Base-by-base conservation (phyloP, 2,797 vertebrate species). In the Clarias fuscus region DNA sequence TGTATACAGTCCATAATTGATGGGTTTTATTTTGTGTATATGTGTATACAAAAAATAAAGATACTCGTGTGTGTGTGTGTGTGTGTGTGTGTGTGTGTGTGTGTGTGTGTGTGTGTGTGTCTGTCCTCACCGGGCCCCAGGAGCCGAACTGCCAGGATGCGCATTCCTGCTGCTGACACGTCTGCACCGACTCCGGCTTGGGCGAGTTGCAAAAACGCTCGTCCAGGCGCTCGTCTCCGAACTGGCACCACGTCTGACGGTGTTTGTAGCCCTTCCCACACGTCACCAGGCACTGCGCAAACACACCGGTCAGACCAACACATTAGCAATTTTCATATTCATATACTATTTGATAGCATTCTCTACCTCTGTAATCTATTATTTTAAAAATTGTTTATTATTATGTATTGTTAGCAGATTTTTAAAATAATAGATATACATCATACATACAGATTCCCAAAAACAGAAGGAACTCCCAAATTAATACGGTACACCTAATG, bases 141-240 rank as follows among this genome's bases (percentile, higher is more conserved):
- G 96, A 96, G 88, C 98, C 98, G 33, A 98, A 96, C 95, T 99
- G 98, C 98, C 98, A 99, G 43, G 97, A 96, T 2, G 98, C 98
- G 91, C 98, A 99, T 89, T 99, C 98, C 90, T 97, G 98, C 89
- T 98, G 98, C 91, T 98, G 97, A 92, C 98, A 99, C 0, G 90
- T 90, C 93, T 98, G 97, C 88, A 96, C 96, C 0, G 97, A 97
- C 84, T 96, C 96, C 0, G 98, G 98, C 92, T 99, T 99, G 0
- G 94, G 93, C 30, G 95, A 92, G 83, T 97, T 95, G 0, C 98
- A 99, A 86, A 96, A 95, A 53, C 94, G 93, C 90, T 99, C 97
- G 0, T 96, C 97, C 24, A 98, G 88, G 5, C 94, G 96, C 80
- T 98, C 97, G 90, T 98, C 97, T 61, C 97, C 97, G 87, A 98